Evolutionary conservation across 2,888 invertebrate genomes (phyloP).

Genomic region (Hirtodrosophila histrioides): DNA sequence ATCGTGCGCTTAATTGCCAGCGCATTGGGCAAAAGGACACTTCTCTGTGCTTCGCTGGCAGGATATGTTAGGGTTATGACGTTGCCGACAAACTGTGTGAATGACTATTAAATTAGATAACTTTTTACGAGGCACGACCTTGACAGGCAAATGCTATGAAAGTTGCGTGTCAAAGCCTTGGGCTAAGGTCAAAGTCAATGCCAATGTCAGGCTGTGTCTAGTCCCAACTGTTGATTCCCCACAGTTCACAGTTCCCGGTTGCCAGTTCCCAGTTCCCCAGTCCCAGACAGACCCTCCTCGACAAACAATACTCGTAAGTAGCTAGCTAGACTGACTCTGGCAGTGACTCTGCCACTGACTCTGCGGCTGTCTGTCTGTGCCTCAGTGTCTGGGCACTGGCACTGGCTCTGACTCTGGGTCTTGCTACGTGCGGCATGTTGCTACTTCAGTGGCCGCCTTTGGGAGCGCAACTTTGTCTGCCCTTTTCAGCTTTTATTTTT

Average conservation of each 20-base stretch:
- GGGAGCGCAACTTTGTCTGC: slow-evolving; percentile 55
- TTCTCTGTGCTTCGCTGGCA: background rate
- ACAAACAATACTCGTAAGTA: slow-evolving; percentile 55
- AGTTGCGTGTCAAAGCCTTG: slow-evolving; percentile 55
- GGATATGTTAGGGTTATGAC: slow-evolving; percentile 14
- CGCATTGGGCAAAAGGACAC: slow-evolving; percentile 2
- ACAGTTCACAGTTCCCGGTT: slow-evolving; percentile 2
- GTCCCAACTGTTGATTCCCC: slow-evolving; percentile 35
- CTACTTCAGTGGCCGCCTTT: slow-evolving; percentile 44
- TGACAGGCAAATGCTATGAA: slow-evolving; percentile 44
- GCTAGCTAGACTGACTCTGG: slow-evolving; percentile 23
- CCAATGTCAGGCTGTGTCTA: slow-evolving; percentile 59
- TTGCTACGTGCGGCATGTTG: slow-evolving; percentile 69
- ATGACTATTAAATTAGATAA: slow-evolving; percentile 64
- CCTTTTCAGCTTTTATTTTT: slow-evolving; percentile 37
- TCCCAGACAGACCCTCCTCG: slow-evolving; percentile 18
- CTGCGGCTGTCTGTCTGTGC: slow-evolving; percentile 20
- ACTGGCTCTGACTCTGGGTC: slow-evolving; percentile 29
- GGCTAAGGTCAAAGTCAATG: slow-evolving; percentile 57
- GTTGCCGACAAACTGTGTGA: slow-evolving; percentile 35
- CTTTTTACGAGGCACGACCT: slow-evolving; percentile 67
- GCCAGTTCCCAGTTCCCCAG: slow-evolving; percentile 4
- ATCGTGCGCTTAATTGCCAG: slow-evolving; percentile 17
- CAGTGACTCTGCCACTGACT: slow-evolving; percentile 14
- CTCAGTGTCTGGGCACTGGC: slow-evolving; percentile 30